Conservation (phyloP, 2,113 vertebrate species). For the Engraulis encrasicolus region DNA sequence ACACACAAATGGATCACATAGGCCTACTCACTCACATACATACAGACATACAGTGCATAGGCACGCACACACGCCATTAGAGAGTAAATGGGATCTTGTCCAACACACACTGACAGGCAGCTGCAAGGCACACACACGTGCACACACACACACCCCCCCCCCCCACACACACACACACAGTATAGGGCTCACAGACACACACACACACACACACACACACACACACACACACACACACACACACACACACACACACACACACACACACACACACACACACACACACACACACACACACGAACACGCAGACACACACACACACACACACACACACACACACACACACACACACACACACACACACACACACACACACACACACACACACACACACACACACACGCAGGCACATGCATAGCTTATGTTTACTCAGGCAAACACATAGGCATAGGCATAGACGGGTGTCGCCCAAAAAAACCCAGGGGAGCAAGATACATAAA, state of each 20-base stretch:
- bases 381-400: conserved; percentile 12
- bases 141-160: conserved; percentile 12
- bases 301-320: neutral
- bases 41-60: too few species aligned
- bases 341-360: conserved; percentile 17
- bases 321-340: neutral
- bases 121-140: neutral
- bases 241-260: neutral
- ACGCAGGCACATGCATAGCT: neutral
- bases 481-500: too few species aligned
- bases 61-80: too few species aligned
- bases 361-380: neutral
- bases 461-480: too few species aligned
- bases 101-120: too few species aligned
- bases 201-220: conserved; percentile 14
- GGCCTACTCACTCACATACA: neutral
- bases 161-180: neutral
- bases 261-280: neutral
- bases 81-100: too few species aligned
- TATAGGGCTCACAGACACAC: neutral
- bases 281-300: neutral
- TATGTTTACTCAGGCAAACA: too few species aligned
- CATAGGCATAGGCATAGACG: neutral
- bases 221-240: neutral
- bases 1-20: too few species aligned